Evolutionary conservation across 35 echinoderm and acorn worm species (phyloP), one percentile per base, ranked within the genome.

Genomic region (Eucidaris tribuloides): DNA sequence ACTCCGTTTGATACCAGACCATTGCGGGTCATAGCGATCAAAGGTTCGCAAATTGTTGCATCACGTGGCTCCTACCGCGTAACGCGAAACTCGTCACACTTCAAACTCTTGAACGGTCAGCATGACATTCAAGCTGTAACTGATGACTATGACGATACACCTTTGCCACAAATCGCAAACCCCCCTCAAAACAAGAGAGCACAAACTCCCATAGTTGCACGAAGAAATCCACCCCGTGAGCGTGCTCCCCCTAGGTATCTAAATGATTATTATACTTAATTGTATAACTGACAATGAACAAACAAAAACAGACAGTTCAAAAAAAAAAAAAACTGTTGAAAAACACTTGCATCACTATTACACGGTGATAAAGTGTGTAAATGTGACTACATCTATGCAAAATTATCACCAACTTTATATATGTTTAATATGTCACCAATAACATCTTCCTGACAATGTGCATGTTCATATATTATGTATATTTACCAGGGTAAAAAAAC

Each of bases 1-100:
- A 77, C 89, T 19, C 89, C 85, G 17, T 97, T 68, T 79, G 65
- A 91, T 24, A 84, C 84, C 46, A 52, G 86, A 43, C 93, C 83
- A 25, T 91, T 82, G 20, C 78, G 31, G 29, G 79, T 96, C 54
- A 83, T 50, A 49, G 25, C 41, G 27, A 62, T 86, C 15, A 90
- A 82, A 49, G 92, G 87, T 24, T 85, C 46, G 41, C 85, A 81
- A 79, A 54, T 96, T 42, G 62, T 78, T 20, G 92, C 83, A 41
- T 64, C n/a, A 9, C 60, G 62, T 85, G 34, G 35, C 46, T 84
- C 46, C 32, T 29, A 62, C 42, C 78, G 46, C 20, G 60, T 94
- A 35, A 89, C 74, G 15, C 54, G 81, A 62, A 84, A 94, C 40
- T 57, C 55, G 3, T 89, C 71, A 38, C 56, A 42, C 35, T 89